These are phyloP conservation scores for Coelogynopora nodosa DNA, from an alignment of 2,888 invertebrate genomes.

Conservation along the genomic window DNA sequence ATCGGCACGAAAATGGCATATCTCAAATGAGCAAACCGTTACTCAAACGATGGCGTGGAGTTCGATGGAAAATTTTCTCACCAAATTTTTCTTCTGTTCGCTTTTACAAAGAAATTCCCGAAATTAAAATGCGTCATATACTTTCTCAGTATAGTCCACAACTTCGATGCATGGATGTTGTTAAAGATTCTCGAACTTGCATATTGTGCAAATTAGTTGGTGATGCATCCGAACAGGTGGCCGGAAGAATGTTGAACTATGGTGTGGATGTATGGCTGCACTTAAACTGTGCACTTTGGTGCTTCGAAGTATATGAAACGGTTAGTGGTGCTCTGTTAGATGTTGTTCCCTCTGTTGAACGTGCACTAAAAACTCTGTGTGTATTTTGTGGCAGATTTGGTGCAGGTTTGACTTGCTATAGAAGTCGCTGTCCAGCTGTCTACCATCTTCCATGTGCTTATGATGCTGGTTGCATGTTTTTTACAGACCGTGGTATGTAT, in stretches of 20 bases:
- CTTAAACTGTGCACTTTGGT: conserved; percentile 96
- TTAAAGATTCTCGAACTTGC: conserved; percentile 31
- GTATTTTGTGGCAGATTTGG: conserved; percentile 80
- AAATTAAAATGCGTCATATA: conserved; percentile 16
- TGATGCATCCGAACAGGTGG: conserved; percentile 84
- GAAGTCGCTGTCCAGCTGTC: conserved; percentile 80
- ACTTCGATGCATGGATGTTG: background rate
- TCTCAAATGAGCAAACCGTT: background rate
- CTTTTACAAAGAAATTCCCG: conserved; percentile 8
- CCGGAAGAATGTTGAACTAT: conserved; percentile 83
- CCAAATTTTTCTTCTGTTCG: background rate
- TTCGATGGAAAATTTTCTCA: background rate
- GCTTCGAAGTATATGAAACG: conserved; percentile 92
- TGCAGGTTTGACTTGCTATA: conserved; percentile 91
- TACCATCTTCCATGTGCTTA: conserved; percentile 94
- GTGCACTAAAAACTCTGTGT: conserved; percentile 69
- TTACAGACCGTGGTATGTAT: conserved; percentile 85
- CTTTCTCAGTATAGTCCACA: background rate
- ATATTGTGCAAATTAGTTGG: conserved; percentile 63
- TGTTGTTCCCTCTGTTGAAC: conserved; percentile 75
- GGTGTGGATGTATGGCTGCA: conserved; percentile 98
- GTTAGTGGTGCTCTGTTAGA: conserved; percentile 91
- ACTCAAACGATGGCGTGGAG: background rate
- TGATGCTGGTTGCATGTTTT: conserved; percentile 85
- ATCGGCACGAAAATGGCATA: background rate